Percentiles rank a stretch among this genome's conserved stretches.
Conservation (phyloP, 2,797 vertebrate species). For the Mormyrus proboscirostris region DNA sequence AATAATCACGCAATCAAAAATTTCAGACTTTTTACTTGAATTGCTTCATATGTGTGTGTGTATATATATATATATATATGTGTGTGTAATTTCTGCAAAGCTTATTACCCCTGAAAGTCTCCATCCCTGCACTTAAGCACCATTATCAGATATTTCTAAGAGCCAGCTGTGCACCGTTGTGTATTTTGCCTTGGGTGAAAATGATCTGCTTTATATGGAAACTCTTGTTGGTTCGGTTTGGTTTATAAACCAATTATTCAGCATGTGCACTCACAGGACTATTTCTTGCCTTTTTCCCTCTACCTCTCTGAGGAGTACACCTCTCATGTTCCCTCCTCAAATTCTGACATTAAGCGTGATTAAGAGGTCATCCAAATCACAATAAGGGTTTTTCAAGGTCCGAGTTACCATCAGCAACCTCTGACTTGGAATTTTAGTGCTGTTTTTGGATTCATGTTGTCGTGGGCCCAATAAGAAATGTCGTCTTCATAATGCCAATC, state of each 20-base stretch:
- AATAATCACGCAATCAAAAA: neutral
- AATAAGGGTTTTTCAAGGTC: neutral
- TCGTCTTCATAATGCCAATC: neutral
- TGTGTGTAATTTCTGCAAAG: neutral
- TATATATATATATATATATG: no score
- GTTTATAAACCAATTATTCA: neutral
- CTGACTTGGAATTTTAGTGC: neutral
- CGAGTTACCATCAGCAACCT: neutral
- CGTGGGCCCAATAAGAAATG: neutral
- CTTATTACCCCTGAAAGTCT: neutral
- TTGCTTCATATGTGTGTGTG: no score
- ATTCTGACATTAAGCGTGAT: neutral
- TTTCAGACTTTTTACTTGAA: neutral
- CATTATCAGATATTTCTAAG: neutral
- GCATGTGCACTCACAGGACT: neutral
- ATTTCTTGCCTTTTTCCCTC: neutral
- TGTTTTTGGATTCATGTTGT: neutral
- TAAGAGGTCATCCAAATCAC: neutral
- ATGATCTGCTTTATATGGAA: neutral
- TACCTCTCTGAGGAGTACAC: neutral
- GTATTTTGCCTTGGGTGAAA: neutral
- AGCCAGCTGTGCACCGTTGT: neutral
- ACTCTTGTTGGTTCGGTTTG: neutral
- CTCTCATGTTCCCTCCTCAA: neutral
- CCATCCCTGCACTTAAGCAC: neutral